Conservation (phyloP, 2,797 vertebrate species). For the Sebastes matsubarae region DNA sequence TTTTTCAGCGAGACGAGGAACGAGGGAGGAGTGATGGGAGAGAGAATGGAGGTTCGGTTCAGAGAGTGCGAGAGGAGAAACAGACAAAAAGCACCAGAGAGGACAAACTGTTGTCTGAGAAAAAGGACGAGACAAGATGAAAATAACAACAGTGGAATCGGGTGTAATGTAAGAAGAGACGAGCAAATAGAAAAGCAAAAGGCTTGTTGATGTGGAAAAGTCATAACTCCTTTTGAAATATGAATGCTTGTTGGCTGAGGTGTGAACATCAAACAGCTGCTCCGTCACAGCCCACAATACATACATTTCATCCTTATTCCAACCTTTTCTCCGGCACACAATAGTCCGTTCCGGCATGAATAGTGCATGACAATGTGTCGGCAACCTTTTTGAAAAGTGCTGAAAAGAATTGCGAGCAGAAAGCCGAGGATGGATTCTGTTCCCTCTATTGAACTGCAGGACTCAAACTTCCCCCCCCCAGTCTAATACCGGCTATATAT, state of each 20-base stretch:
- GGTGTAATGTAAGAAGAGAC: background rate
- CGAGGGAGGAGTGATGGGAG: background rate
- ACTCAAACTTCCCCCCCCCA: background rate
- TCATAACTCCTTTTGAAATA: conserved; percentile 14
- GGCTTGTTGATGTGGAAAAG: background rate
- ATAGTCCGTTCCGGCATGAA: background rate
- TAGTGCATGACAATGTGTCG: conserved; percentile 10
- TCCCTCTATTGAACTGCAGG: background rate
- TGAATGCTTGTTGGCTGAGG: background rate
- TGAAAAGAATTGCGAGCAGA: conserved; percentile 15
- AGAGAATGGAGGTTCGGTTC: background rate
- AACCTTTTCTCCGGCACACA: conserved; percentile 16
- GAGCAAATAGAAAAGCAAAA: background rate
- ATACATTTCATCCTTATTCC: background rate
- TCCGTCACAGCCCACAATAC: conserved; percentile 2
- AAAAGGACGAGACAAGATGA: background rate
- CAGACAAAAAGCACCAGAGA: background rate
- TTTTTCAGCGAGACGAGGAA: background rate
- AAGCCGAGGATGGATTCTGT: background rate
- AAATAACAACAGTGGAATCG: conserved; percentile 3
- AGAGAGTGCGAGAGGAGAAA: background rate
- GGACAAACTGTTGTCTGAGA: background rate
- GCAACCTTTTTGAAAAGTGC: conserved; percentile 20
- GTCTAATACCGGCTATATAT: background rate
- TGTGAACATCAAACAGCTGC: conserved; percentile 31